Conservation (phyloP, 2,888 invertebrate genomes). For the Neoscelio sp. region DNA sequence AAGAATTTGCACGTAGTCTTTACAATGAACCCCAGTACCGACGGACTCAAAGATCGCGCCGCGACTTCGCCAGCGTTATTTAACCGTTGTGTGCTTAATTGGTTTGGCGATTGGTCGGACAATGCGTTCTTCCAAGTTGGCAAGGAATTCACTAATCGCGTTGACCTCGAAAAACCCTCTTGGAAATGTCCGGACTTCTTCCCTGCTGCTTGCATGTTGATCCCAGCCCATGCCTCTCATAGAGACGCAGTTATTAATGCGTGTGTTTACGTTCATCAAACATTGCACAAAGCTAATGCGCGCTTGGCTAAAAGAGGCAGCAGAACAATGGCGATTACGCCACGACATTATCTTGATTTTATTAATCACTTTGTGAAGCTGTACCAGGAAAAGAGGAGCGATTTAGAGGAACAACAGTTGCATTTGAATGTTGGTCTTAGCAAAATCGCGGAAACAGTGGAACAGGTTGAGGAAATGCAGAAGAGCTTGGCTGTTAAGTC, state of each 20-base stretch:
- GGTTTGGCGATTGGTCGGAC: slow-evolving; percentile 99
- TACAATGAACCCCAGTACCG: slow-evolving; percentile 99
- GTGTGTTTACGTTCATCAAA: slow-evolving; percentile 99
- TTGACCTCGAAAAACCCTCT: slow-evolving; percentile 95
- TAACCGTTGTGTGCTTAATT: slow-evolving; percentile 99
- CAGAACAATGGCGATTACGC: slow-evolving; percentile 98
- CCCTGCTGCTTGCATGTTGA: slow-evolving; percentile 92
- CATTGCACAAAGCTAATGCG: slow-evolving; percentile 97
- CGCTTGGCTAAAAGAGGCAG: slow-evolving; percentile 96
- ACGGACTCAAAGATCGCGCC: slow-evolving; percentile 98
- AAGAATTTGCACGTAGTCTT: slow-evolving; percentile 99
- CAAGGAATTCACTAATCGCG: slow-evolving; percentile 97
- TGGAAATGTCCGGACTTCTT: slow-evolving; percentile 96
- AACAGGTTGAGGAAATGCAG: slow-evolving; percentile 99
- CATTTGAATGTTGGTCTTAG: slow-evolving; percentile 99
- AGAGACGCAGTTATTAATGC: slow-evolving; percentile 99
- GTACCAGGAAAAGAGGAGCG: slow-evolving; percentile 98
- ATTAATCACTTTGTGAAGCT: slow-evolving; percentile 99
- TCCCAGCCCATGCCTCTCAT: slow-evolving; percentile 91
- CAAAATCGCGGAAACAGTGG: slow-evolving; percentile 99
- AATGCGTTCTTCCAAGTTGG: slow-evolving; percentile 97
- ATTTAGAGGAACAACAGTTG: slow-evolving; percentile 99
- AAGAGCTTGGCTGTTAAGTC: slow-evolving; percentile 99
- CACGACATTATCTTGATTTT: slow-evolving; percentile 98
- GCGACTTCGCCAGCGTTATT: slow-evolving; percentile 98